Conservation (phyloP, 2,113 vertebrate genomes). For the Nansenia antarctica region DNA sequence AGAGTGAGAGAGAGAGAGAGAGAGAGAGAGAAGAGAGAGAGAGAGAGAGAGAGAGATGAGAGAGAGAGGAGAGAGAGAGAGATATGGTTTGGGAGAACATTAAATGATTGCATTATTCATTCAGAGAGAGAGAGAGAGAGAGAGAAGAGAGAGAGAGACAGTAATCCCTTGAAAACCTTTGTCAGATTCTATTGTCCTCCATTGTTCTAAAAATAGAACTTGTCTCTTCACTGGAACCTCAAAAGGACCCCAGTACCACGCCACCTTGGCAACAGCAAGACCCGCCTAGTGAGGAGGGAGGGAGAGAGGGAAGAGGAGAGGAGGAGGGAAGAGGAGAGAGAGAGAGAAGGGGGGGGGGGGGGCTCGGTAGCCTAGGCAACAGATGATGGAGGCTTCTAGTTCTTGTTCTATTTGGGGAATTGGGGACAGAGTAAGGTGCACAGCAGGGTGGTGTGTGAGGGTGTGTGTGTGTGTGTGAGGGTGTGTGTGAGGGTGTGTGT, state of each 20-base stretch:
- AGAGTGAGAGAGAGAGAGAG: too few relatives aligned
- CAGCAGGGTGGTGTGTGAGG: slow-evolving; percentile 22
- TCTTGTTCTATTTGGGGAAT: slow-evolving; percentile 72
- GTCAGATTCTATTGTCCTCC: background rate
- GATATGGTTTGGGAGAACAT: slow-evolving; percentile 24
- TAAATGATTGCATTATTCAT: slow-evolving; percentile 17
- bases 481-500: background rate
- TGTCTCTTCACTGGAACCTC: slow-evolving; percentile 29
- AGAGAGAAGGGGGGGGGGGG: slow-evolving; percentile 30
- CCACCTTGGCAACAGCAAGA: slow-evolving; percentile 42
- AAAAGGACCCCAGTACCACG: slow-evolving; percentile 26
- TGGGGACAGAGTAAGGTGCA: slow-evolving; percentile 58
- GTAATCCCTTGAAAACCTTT: too few relatives aligned
- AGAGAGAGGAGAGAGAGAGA: too few relatives aligned
- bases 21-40: too few relatives aligned
- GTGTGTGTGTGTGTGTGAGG: background rate
- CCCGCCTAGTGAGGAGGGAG: slow-evolving; percentile 32
- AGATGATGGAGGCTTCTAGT: slow-evolving; percentile 59
- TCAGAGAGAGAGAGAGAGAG: background rate
- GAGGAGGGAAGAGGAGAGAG: slow-evolving; percentile 6
- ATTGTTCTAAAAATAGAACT: slow-evolving; percentile 38
- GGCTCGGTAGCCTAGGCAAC: slow-evolving; percentile 73
- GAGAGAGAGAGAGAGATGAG: too few relatives aligned
- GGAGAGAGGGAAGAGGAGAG: slow-evolving; percentile 3
- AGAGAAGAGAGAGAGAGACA: too few relatives aligned